Percentiles rank a stretch among this genome's conserved stretches.
Conservation (phyloP, 2,113 vertebrate genomes). For the Dipodomys spectabilis region DNA sequence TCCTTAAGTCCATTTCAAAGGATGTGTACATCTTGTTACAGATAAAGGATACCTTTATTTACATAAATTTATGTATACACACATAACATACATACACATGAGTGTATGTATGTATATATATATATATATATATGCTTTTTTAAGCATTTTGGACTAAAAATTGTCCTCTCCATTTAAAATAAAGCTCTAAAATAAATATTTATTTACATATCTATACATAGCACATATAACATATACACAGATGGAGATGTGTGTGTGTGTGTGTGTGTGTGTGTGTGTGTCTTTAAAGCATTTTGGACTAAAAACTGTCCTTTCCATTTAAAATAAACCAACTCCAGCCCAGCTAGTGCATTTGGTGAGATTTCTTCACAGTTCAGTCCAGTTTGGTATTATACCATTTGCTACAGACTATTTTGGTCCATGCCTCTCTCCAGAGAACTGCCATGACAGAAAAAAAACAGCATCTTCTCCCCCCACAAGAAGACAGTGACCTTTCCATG, state of each 20-base stretch:
- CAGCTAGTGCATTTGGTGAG: neutral
- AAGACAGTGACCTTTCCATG: constrained; percentile 24
- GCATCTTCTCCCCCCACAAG: constrained; percentile 40
- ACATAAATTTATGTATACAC: neutral
- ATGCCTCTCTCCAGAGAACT: constrained; percentile 46
- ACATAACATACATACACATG: neutral
- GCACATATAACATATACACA: neutral
- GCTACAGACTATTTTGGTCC: constrained; percentile 42
- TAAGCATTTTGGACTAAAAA: constrained; percentile 1
- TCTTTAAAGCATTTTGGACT: neutral
- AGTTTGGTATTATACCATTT: constrained; percentile 35
- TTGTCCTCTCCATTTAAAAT: constrained; percentile 47
- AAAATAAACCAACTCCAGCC: constrained; percentile 45
- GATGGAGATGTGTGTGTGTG: no score
- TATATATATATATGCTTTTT: neutral
- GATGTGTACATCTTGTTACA: neutral
- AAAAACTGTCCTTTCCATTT: constrained; percentile 27
- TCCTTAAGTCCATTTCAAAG: neutral
- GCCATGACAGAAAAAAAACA: constrained; percentile 26
- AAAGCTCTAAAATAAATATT: neutral
- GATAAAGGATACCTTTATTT: neutral
- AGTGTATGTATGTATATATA: neutral
- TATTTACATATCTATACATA: neutral
- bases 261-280: no score
- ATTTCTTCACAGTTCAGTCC: constrained; percentile 16